Conservation (phyloP, 2,113 vertebrate genomes). For the Oncorhynchus masou region DNA sequence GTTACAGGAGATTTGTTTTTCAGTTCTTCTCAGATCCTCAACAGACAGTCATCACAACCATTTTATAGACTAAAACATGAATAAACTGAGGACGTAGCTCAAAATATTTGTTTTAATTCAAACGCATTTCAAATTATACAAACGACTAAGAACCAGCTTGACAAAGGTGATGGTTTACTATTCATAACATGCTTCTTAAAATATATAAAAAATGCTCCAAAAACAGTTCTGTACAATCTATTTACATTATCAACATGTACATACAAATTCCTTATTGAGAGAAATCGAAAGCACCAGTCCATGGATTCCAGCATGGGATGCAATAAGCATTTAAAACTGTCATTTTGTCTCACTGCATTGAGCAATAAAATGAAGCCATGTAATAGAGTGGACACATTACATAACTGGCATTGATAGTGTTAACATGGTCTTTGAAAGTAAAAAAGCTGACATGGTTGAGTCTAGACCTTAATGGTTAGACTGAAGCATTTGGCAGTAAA, state of each 20-base stretch:
- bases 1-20: neutral
- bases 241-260: slow-evolving; percentile 88
- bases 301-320: slow-evolving; percentile 79
- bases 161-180: slow-evolving; percentile 82
- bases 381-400: neutral
- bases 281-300: slow-evolving; percentile 78
- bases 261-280: slow-evolving; percentile 74
- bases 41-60: too few species aligned
- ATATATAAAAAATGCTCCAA: slow-evolving; percentile 74
- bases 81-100: slow-evolving; percentile 5
- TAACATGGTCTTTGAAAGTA: neutral
- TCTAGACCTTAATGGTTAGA: slow-evolving; percentile 51
- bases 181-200: slow-evolving; percentile 96
- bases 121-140: slow-evolving; percentile 84
- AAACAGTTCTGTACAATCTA: slow-evolving; percentile 78
- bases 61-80: slow-evolving; percentile 4
- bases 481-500: slow-evolving; percentile 48
- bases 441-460: slow-evolving; percentile 7
- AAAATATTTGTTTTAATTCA: slow-evolving; percentile 64
- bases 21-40: neutral
- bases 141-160: slow-evolving; percentile 97
- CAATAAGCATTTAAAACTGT: slow-evolving; percentile 49
- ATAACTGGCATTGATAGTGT: slow-evolving; percentile 33
- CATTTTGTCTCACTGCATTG: slow-evolving; percentile 46
- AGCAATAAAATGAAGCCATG: slow-evolving; percentile 40